Evolutionary conservation across 2,797 vertebrate genomes (phyloP).

Genomic region (Alosa sapidissima): DNA sequence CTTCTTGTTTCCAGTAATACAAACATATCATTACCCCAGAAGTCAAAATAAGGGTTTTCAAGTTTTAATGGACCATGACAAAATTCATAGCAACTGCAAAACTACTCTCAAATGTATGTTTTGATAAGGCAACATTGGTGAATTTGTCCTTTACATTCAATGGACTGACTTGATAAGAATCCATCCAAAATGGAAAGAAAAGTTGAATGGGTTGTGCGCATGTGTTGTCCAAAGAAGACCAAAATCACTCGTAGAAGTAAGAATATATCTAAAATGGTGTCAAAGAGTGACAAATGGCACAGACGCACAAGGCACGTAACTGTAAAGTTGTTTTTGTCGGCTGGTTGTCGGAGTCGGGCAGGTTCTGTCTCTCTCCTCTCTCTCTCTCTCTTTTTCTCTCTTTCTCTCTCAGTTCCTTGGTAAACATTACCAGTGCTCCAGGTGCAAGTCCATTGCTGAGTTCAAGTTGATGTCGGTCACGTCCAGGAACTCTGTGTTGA

Average conservation of each 20-base stretch:
- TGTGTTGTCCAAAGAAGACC: conserved; percentile 4
- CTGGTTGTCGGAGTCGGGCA: conserved; percentile 2
- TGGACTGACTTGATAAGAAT: background rate
- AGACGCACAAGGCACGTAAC: background rate
- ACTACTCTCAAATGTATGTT: background rate
- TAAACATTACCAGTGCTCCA: conserved; percentile 90
- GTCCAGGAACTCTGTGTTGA: conserved; percentile 96
- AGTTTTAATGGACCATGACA: conserved; percentile 60
- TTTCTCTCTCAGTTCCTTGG: background rate
- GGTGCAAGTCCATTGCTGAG: conserved; percentile 93
- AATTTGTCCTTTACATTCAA: conserved; percentile 23
- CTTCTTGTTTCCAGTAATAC: conserved; percentile 70
- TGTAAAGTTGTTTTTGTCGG: background rate
- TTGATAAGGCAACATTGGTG: conserved; percentile 27
- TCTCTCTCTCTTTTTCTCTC: background rate
- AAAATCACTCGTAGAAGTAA: background rate
- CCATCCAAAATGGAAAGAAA: background rate
- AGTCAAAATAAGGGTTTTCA: conserved; percentile 63
- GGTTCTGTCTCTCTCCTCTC: background rate
- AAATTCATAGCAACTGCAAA: conserved; percentile 26
- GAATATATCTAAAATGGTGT: background rate
- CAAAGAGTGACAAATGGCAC: background rate
- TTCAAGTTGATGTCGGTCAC: conserved; percentile 94
- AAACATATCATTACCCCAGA: conserved; percentile 56
- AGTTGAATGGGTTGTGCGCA: background rate